These are phyloP conservation scores for Anoplopoma fimbria DNA, from an alignment of 2,113 vertebrate genomes.

Conservation along the genomic window DNA sequence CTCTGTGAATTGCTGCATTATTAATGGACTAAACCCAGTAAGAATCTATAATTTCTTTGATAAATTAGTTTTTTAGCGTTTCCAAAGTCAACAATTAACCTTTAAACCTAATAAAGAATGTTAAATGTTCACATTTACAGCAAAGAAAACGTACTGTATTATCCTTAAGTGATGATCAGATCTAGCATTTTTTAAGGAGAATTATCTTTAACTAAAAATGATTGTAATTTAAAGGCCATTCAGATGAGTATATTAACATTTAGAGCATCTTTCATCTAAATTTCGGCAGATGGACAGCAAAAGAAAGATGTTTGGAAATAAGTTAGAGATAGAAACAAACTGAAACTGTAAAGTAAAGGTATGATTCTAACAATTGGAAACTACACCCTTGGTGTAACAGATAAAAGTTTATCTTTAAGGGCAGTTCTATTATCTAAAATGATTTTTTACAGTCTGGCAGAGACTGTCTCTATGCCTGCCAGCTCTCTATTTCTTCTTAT, in stretches of 20 bases:
- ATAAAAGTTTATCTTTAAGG: conserved; percentile 14
- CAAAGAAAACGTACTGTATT: neutral
- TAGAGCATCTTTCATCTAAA: neutral
- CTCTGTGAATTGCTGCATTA: neutral
- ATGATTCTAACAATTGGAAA: neutral
- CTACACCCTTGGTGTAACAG: too few species aligned
- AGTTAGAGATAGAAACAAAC: neutral
- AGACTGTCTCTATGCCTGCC: conserved; percentile 15
- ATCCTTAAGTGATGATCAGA: neutral
- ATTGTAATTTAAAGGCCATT: neutral
- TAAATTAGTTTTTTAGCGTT: too few species aligned
- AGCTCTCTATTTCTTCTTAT: conserved; percentile 44
- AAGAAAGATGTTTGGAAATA: neutral
- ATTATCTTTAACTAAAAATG: neutral
- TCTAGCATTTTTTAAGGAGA: neutral
- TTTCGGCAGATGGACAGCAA: neutral
- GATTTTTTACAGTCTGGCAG: conserved; percentile 15
- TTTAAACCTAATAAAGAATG: neutral
- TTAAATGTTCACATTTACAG: neutral
- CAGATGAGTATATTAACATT: neutral
- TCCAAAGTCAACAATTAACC: neutral
- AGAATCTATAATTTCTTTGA: neutral
- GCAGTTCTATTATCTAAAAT: conserved; percentile 34
- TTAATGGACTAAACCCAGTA: neutral
- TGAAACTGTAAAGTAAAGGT: neutral